Conservation (phyloP, 2,113 vertebrate genomes). For the Tyrannus savana region DNA sequence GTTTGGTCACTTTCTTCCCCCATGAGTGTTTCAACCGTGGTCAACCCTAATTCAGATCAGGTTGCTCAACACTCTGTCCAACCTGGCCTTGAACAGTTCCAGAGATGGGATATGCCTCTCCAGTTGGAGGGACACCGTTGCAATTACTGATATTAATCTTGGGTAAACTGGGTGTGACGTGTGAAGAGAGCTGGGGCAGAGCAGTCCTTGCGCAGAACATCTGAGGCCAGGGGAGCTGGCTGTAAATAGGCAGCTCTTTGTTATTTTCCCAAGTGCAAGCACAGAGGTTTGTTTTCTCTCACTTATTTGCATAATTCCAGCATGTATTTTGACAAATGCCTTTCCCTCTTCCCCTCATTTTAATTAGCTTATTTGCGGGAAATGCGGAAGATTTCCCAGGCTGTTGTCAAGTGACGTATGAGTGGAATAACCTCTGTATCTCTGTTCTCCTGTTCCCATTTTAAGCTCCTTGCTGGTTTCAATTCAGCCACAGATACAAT, state of each 20-base stretch:
- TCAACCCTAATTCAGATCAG: slow-evolving; percentile 81
- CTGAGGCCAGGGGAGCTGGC: background rate
- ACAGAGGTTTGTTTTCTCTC: slow-evolving; percentile 1
- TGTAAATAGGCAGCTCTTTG: background rate
- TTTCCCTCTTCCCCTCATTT: background rate
- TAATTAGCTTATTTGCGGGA: slow-evolving; percentile 30
- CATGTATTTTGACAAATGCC: background rate
- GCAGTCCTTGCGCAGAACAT: background rate
- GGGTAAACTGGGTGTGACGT: background rate
- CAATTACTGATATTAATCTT: background rate
- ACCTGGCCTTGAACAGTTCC: background rate
- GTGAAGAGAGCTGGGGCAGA: background rate
- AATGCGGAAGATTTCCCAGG: slow-evolving; percentile 12
- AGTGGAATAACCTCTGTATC: slow-evolving; percentile 26
- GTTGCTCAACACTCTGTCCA: background rate
- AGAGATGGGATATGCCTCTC: background rate
- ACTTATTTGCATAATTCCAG: background rate
- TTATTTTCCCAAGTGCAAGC: background rate
- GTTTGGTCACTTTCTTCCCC: slow-evolving; percentile 82
- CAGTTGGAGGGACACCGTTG: background rate
- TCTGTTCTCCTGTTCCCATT: background rate
- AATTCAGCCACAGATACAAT: slow-evolving; percentile 22
- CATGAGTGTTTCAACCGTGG: slow-evolving; percentile 83
- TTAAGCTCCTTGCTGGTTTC: slow-evolving; percentile 48
- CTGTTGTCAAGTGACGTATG: slow-evolving; percentile 3